Conservation (phyloP, 2,888 invertebrate species). For the Hirtodrosophila alboralis region DNA sequence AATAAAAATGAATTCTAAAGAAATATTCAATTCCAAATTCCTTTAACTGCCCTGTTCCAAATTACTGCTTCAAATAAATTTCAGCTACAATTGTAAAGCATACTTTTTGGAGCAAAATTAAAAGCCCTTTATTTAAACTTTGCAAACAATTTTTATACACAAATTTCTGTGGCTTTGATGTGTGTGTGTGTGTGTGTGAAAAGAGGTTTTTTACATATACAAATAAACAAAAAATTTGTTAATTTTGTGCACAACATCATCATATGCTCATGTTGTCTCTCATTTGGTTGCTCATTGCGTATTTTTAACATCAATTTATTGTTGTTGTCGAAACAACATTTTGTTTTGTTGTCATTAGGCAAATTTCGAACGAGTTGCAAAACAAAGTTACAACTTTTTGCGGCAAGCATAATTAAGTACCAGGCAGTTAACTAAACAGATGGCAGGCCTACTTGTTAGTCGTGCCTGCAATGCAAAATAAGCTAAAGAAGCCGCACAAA, state of each 20-base stretch:
- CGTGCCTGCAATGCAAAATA: conserved; percentile 43
- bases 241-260: conserved; percentile 29
- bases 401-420: conserved; percentile 66
- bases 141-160: too few species aligned
- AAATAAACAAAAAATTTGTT: conserved; percentile 8
- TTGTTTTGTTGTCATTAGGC: conserved; percentile 63
- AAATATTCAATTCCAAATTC: too few species aligned
- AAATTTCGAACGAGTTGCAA: conserved; percentile 40
- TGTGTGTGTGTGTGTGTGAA: too few species aligned
- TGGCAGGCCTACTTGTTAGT: conserved; percentile 24
- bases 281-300: conserved; percentile 29
- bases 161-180: too few species aligned
- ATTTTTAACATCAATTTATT: conserved; percentile 52
- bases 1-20: too few species aligned
- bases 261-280: conserved; percentile 28
- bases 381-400: conserved; percentile 56
- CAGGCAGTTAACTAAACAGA: conserved; percentile 54
- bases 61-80: too few species aligned
- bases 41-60: too few species aligned
- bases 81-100: too few species aligned
- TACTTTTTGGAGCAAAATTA: too few species aligned
- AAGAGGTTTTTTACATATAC: too few species aligned
- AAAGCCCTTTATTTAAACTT: too few species aligned
- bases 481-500: conserved; percentile 48
- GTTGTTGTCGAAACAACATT: conserved; percentile 47